Base-by-base conservation (phyloP, 2,113 vertebrate species). In the Phaethornis superciliosus region DNA sequence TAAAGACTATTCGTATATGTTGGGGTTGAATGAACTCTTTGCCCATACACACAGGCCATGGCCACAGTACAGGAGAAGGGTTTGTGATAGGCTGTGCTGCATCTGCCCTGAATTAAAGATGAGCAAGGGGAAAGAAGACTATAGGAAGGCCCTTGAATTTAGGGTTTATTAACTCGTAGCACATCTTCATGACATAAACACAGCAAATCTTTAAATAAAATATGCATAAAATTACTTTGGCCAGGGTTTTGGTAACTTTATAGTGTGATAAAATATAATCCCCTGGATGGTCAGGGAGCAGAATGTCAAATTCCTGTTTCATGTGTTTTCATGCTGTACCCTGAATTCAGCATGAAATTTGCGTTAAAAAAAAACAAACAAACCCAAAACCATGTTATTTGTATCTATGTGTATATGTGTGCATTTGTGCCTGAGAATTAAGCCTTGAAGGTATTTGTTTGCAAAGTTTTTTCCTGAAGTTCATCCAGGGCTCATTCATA, bases 51-150 rank as follows among this genome's bases (percentile, higher is more conserved):
- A 13, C 27, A 40, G 32, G 56, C 56, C 49, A 27, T 19, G 15
- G 26, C 9, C 7, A 28, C 8, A 28, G 49, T 18, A 20, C 13
- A 60, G 84, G n/a, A 42, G 15, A 40, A 87, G 42, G 17, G 9
- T 22, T 6, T 67, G 47, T 33, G 58, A 56, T 16, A 44, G 23
- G 7, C 51, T 83, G 22, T 1, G 0, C 15, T 63, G 0, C 51
- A 32, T 71, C 62, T 79, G 23, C 16, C 27, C 30, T 60, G 47
- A 67, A 10, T 51, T 49, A 32, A 60, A 68, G 70, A 68, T 37
- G 33, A 72, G 21, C 0, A 12, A 76, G 51, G 9, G 28, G 22
- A 81, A 84, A 71, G 23, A 75, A 55, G 14, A 13, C 44, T 58
- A 9, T 15, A 70, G 44, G 42, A 78, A 77, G 6, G 27, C 13